A percentile compares a stretch with the other conserved stretches of the same genome.
These are phyloP conservation scores for Phaethornis superciliosus DNA, from an alignment of 2,113 vertebrate genomes.

Conservation along the genomic window DNA sequence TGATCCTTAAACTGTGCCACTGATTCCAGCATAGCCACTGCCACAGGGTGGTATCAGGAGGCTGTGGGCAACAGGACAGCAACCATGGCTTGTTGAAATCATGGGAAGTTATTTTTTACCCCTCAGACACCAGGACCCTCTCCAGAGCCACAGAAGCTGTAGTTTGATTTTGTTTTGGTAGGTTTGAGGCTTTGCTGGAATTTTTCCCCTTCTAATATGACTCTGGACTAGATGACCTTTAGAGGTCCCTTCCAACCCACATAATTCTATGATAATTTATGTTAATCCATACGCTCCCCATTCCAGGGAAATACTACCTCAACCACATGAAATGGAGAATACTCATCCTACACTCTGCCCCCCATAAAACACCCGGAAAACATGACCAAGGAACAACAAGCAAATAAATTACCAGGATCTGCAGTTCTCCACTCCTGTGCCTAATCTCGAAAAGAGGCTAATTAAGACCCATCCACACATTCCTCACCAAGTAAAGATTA, in stretches of 20 bases:
- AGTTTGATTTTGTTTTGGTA: not conserved
- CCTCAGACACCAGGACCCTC: not conserved
- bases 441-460: not conserved
- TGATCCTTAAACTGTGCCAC: not conserved
- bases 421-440: not conserved
- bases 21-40: not conserved
- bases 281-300: not conserved
- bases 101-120: not conserved
- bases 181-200: not conserved
- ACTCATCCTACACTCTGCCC: not conserved
- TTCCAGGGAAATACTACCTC: not conserved
- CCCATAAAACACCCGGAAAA: not conserved
- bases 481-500: not conserved
- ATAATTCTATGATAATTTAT: too few relatives aligned
- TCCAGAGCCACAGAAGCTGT: not conserved
- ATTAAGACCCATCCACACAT: slow-evolving; percentile 12
- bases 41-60: not conserved
- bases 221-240: too few relatives aligned
- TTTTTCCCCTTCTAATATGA: not conserved
- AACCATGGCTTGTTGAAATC: not conserved
- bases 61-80: not conserved
- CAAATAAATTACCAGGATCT: not conserved
- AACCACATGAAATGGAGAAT: not conserved
- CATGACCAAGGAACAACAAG: not conserved
- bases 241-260: too few relatives aligned